Evolutionary conservation across 1,140 invertebrate genomes (phyloP).

Genomic region (Amphibalanus amphitrite): DNA sequence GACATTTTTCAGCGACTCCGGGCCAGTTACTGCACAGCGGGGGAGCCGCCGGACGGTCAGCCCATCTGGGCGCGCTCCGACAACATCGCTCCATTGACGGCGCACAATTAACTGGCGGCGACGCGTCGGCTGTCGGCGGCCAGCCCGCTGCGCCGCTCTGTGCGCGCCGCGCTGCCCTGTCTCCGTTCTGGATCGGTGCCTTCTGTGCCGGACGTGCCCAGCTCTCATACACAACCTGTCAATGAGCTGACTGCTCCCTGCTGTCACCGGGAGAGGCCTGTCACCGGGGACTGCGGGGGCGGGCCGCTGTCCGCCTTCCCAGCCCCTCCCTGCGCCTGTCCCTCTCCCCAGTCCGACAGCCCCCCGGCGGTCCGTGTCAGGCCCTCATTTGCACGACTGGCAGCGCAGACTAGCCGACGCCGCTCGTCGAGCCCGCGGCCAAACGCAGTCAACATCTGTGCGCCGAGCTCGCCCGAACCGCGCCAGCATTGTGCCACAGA

Average conservation of each 20-base stretch:
- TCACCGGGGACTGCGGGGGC: not conserved
- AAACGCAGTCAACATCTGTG: no score
- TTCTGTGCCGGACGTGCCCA: no score
- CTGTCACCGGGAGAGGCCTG: not conserved
- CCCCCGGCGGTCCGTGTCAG: no score
- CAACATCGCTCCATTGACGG: not conserved
- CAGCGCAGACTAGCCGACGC: not conserved
- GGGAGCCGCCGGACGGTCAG: not conserved
- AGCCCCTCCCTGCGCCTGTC: not conserved
- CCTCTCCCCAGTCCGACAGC: not conserved
- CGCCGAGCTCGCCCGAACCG: no score
- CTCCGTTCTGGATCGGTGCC: no score
- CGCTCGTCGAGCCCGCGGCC: no score
- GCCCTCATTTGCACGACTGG: no score
- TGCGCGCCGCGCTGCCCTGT: no score
- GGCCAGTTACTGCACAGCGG: not conserved
- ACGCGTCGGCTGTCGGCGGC: not conserved
- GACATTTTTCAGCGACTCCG: not conserved
- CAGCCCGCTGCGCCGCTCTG: not conserved
- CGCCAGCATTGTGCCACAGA: not conserved
- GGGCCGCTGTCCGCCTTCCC: no score
- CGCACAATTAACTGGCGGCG: not conserved
- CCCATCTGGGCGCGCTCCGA: not conserved
- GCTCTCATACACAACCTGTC: no score
- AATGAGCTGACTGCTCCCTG: no score